A percentile compares a stretch with the other conserved stretches of the same genome.
phyloP scores from a whole-genome alignment of 1,140 invertebrate species.

The Anoplolepis gracilipes region DNA sequence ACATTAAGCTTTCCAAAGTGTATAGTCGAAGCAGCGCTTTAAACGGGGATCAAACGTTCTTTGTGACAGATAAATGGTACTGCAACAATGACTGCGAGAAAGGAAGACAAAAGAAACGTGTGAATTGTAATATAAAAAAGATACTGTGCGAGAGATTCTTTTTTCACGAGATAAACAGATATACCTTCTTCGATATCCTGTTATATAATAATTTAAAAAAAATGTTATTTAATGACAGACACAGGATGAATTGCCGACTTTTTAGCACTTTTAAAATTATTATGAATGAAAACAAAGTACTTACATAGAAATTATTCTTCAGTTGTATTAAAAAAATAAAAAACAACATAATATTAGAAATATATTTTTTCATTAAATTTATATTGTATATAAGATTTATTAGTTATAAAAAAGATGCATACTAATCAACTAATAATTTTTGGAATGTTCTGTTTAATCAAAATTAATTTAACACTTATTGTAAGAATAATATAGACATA shows the following conservation, averaged over 20 bases:
- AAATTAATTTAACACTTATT: not conserved
- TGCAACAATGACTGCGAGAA: conserved; percentile 20
- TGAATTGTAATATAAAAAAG: conserved; percentile 20
- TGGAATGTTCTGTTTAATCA: not conserved
- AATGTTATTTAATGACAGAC: not conserved
- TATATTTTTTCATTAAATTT: not conserved
- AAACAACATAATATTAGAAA: not conserved
- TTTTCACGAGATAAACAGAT: not conserved
- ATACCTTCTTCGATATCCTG: not conserved
- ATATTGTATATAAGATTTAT: not conserved
- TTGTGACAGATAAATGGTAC: conserved; percentile 45
- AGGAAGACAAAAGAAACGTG: not conserved
- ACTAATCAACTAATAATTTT: not conserved
- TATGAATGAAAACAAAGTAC: not conserved
- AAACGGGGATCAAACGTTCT: conserved; percentile 45
- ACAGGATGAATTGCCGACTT: not conserved
- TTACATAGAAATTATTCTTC: not conserved
- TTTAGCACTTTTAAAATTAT: not conserved
- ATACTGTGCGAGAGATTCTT: not conserved
- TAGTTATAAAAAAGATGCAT: not conserved
- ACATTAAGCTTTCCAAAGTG: conserved; percentile 26
- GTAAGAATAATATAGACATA: conserved; percentile 16
- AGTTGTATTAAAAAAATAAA: not conserved
- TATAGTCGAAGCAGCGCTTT: conserved; percentile 3
- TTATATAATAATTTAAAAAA: conserved; percentile 21